phyloP scores from a whole-genome alignment of 2,888 invertebrate species.

The Nineta flava region DNA sequence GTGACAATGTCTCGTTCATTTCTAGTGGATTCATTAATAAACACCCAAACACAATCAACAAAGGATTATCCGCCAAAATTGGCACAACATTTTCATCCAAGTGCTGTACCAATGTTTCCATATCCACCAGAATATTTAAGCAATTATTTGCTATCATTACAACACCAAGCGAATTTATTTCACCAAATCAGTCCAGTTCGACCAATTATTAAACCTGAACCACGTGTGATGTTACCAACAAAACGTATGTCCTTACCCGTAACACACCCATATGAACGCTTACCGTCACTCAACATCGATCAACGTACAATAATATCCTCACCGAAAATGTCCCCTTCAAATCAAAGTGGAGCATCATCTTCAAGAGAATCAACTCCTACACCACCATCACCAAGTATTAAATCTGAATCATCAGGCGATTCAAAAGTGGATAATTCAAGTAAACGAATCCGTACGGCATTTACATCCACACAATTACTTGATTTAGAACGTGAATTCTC shows the following conservation, averaged over 20 bases:
- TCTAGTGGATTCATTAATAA: slow-evolving; percentile 63
- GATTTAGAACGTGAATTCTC: slow-evolving; percentile 82
- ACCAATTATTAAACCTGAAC: slow-evolving; percentile 5
- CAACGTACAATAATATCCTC: slow-evolving; percentile 10
- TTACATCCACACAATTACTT: slow-evolving; percentile 76
- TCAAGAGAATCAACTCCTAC: slow-evolving; percentile 37
- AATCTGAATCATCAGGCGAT: slow-evolving; percentile 26
- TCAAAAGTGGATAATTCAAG: slow-evolving; percentile 47
- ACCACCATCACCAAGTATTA: slow-evolving; percentile 32
- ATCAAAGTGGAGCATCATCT: slow-evolving; percentile 13
- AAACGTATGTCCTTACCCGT: slow-evolving; percentile 11
- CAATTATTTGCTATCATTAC: slow-evolving; percentile 44
- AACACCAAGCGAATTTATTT: slow-evolving; percentile 22
- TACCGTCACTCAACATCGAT: slow-evolving; percentile 11
- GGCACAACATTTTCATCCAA: slow-evolving; percentile 28
- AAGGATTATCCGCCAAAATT: slow-evolving; percentile 28
- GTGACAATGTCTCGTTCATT: slow-evolving; percentile 64
- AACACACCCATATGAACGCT: background rate
- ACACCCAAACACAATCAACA: slow-evolving; percentile 36
- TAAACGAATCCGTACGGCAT: slow-evolving; percentile 83
- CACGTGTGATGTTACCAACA: slow-evolving; percentile 17
- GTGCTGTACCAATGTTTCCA: slow-evolving; percentile 35
- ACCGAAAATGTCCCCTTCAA: slow-evolving; percentile 12
- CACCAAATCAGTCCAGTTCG: slow-evolving; percentile 20
- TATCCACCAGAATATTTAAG: slow-evolving; percentile 47